phyloP scores from a whole-genome alignment of 92 coral and sea anemone genomes.

The Micromussa lordhowensis region DNA sequence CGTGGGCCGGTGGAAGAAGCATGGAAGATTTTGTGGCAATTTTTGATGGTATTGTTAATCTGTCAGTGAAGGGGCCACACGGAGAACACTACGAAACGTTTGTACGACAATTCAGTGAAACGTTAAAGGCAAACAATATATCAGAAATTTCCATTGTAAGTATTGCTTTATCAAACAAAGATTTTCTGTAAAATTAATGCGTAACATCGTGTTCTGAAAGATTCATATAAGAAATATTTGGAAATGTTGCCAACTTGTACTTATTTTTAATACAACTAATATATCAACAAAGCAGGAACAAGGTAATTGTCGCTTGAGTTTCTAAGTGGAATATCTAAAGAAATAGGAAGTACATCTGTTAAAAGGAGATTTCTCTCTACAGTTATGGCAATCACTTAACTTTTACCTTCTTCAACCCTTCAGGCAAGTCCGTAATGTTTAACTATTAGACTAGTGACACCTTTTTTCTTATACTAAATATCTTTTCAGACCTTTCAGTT shows the following conservation, averaged over 20 bases:
- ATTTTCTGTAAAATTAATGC: not conserved
- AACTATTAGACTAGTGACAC: not conserved
- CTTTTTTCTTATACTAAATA: not conserved
- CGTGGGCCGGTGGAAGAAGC: conserved; percentile 66
- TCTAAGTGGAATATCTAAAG: not conserved
- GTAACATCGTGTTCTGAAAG: not conserved
- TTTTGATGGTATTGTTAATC: conserved; percentile 67
- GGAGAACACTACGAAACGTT: conserved; percentile 23
- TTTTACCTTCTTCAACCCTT: not conserved
- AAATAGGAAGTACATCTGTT: not conserved
- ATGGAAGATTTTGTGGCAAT: conserved; percentile 51
- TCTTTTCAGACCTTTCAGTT: conserved; percentile 52
- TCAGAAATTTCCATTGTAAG: conserved; percentile 11
- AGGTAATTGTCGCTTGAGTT: not conserved
- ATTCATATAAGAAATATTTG: not conserved
- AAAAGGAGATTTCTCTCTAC: not conserved
- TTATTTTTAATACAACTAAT: not conserved
- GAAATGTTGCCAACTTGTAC: not conserved
- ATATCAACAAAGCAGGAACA: not conserved
- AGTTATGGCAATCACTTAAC: not conserved
- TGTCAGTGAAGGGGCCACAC: conserved; percentile 66
- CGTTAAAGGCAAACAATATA: conserved; percentile 24
- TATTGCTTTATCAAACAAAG: not conserved
- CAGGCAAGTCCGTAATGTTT: not conserved
- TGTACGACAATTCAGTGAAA: conserved; percentile 14